Conservation (phyloP, 2,797 vertebrate genomes). For the Pristis pectinata region DNA sequence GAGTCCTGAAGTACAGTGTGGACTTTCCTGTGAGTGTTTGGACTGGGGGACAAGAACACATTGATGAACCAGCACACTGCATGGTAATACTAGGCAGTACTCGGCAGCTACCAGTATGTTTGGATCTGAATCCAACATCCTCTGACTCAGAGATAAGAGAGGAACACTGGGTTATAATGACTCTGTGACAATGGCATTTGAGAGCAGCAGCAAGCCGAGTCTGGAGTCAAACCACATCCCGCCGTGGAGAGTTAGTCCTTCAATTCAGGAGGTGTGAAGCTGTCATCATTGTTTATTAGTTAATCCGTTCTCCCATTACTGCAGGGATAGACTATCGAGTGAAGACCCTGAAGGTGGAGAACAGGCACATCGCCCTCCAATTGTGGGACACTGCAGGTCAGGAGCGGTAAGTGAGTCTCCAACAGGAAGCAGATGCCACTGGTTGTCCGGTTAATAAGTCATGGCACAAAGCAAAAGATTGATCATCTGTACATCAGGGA, state of each 20-base stretch:
- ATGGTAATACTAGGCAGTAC: too few species aligned
- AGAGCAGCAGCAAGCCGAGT: not conserved
- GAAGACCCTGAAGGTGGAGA: slow-evolving; percentile 70
- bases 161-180: too few species aligned
- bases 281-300: not conserved
- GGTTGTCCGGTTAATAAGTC: not conserved
- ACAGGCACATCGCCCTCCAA: slow-evolving; percentile 64
- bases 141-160: too few species aligned
- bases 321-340: slow-evolving; percentile 78
- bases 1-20: too few species aligned
- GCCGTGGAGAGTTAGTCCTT: not conserved
- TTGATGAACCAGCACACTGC: too few species aligned
- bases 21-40: too few species aligned
- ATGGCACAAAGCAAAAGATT: not conserved
- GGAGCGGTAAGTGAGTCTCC: slow-evolving; percentile 68
- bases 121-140: too few species aligned
- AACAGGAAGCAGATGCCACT: not conserved
- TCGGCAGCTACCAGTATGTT: too few species aligned
- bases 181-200: not conserved
- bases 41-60: too few species aligned
- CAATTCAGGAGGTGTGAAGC: not conserved
- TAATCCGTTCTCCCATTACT: not conserved
- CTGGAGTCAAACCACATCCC: too few species aligned
- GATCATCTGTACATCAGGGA: not conserved
- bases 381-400: slow-evolving; percentile 96